Percentiles rank a stretch among this genome's conserved stretches.
These are phyloP conservation scores for Calephelis perditalis DNA, from an alignment of 2,888 invertebrate genomes.

Conservation along the genomic window DNA sequence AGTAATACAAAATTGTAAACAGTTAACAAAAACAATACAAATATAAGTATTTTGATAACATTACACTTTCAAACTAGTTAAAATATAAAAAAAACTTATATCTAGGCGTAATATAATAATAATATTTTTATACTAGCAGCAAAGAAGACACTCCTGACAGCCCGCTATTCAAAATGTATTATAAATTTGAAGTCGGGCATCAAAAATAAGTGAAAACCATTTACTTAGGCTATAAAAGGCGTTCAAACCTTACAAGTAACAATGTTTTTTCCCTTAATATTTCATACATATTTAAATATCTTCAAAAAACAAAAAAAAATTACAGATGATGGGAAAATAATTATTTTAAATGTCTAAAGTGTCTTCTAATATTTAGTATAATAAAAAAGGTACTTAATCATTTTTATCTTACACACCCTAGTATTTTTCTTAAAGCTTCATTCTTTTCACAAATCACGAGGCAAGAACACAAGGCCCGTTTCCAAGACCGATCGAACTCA, in stretches of 20 bases:
- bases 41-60: constrained; percentile 25
- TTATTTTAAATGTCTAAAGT: background rate
- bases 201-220: too few relatives aligned
- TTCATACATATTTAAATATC: too few relatives aligned
- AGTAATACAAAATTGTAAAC: constrained; percentile 10
- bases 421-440: constrained; percentile 60
- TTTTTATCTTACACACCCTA: constrained; percentile 35
- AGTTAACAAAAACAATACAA: constrained; percentile 7
- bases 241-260: too few relatives aligned
- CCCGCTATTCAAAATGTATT: too few relatives aligned
- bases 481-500: too few relatives aligned
- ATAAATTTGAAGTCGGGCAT: too few relatives aligned
- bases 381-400: constrained; percentile 10
- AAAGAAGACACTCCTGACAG: too few relatives aligned
- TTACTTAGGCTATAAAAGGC: too few relatives aligned
- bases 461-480: constrained; percentile 9
- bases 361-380: too few relatives aligned
- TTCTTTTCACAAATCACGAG: constrained; percentile 18
- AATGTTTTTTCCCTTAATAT: too few relatives aligned
- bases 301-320: too few relatives aligned
- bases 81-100: background rate
- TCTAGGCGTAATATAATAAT: background rate
- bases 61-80: constrained; percentile 39
- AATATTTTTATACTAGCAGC: too few relatives aligned
- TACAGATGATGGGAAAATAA: constrained; percentile 15